Conservation (phyloP, 2,888 invertebrate species). For the Nezara viridula region DNA sequence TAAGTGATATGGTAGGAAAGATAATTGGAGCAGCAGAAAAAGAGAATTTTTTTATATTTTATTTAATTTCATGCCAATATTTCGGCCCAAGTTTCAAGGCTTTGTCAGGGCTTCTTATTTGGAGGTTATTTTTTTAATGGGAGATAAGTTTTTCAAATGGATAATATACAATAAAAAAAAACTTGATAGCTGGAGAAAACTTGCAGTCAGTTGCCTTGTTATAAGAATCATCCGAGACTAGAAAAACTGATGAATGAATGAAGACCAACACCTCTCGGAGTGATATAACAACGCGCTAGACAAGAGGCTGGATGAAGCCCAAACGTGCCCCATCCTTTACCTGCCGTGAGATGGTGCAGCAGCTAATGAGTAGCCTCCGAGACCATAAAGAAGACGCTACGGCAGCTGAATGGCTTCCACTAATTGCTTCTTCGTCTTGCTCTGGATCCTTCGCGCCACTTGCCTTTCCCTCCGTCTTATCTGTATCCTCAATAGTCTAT, state of each 20-base stretch:
- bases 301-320: not conserved
- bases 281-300: not conserved
- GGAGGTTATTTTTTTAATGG: too few relatives aligned
- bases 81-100: too few relatives aligned
- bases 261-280: not conserved
- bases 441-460: slow-evolving; percentile 4
- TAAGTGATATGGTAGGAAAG: too few relatives aligned
- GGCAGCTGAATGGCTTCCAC: not conserved
- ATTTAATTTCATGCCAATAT: too few relatives aligned
- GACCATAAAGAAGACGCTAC: not conserved
- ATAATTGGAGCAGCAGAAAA: too few relatives aligned
- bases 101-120: too few relatives aligned
- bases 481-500: not conserved
- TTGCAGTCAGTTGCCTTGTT: not conserved
- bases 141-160: too few relatives aligned
- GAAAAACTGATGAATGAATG: not conserved
- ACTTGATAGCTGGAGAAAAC: not conserved
- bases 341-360: not conserved
- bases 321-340: not conserved
- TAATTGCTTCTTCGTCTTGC: slow-evolving; percentile 2
- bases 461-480: slow-evolving; percentile 15
- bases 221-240: not conserved
- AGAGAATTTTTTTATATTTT: too few relatives aligned
- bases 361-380: not conserved
- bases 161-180: too few relatives aligned